Base-by-base conservation (phyloP, 2,888 invertebrate genomes). In the Escarpia spicata region DNA sequence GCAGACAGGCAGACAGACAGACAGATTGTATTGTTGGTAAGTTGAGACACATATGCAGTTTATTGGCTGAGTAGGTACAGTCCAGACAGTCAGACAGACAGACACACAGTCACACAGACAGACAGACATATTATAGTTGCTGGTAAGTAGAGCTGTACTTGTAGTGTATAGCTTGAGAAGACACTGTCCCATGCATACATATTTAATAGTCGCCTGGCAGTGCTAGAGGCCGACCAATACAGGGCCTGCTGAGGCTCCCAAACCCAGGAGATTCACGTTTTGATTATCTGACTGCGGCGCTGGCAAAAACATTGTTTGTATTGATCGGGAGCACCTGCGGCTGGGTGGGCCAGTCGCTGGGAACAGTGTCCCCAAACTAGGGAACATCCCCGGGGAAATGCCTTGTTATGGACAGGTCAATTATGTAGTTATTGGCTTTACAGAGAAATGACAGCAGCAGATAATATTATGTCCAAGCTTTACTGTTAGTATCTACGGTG, bases 291-390 rank as follows among this genome's bases (percentile, higher is more conserved):
- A 75, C 75, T 26, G 75, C 8, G 75, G 75, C 75, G 75, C 75
- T 75, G 19, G 75, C 75, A 75, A 75, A 75, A 75, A 75, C 75
- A 75, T 75, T 75, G 75, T 75, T 75, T 75, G 75, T 75, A 75
- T 75, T 75, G 75, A 75, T 75, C 26, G 75, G 75, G 6, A 26
- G 75, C 75, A 26, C 75, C 75, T 75, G 75, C 26, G n/a, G 6
- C 75, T 4, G 75, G 4, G 26, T n/a, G 4, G n/a, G 19, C 26
- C 75, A 75, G 26, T n/a, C 75, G 4, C 26, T 26, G 75, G 26
- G 75, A 75, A 75, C 75, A 75, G 19, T 75, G 75, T 75, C 75
- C 75, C n/a, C 75, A 75, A 75, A 75, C 75, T 75, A 75, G 19
- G 75, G 75, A 75, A 75, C n/a, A 19, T 75, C 75, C 75, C 75